A percentile compares a stretch with the other conserved stretches of the same genome.
phyloP scores from a whole-genome alignment of 2,888 invertebrate species.

The Aphidoletes aphidimyza region DNA sequence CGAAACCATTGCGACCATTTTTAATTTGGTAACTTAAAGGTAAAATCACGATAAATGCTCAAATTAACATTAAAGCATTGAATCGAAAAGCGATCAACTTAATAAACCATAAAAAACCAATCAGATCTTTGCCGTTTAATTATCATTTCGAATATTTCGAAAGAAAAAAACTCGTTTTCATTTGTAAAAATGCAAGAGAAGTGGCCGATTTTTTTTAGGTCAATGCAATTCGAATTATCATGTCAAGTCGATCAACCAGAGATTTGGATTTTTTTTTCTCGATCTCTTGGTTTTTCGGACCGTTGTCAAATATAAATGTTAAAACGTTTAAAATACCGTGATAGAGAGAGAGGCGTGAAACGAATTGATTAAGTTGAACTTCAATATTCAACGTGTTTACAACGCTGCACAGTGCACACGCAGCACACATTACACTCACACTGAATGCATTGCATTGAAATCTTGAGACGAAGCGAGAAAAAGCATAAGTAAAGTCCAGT shows the following conservation, averaged over 20 bases:
- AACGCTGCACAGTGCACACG: neutral
- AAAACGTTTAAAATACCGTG: neutral
- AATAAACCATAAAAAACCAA: neutral
- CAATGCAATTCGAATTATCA: constrained; percentile 43
- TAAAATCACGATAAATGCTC: neutral
- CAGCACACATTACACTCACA: neutral
- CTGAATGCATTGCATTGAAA: neutral
- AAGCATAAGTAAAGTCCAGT: neutral
- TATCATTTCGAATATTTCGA: neutral
- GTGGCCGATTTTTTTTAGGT: constrained; percentile 40
- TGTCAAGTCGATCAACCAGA: constrained; percentile 12
- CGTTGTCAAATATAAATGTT: neutral
- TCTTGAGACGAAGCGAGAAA: neutral
- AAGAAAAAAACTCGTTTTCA: neutral
- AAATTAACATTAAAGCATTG: neutral
- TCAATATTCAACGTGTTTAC: neutral
- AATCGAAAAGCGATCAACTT: neutral
- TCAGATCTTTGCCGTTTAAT: neutral
- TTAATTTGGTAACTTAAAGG: too few species aligned
- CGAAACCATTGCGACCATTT: too few species aligned
- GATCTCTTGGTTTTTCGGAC: neutral
- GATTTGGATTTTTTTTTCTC: neutral
- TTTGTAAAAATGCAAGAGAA: constrained; percentile 11
- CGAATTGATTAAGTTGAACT: constrained; percentile 28
- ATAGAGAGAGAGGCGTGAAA: neutral